Percentiles rank a stretch among this genome's conserved stretches.
Evolutionary conservation across 53 echinoderm and acorn worm genomes (phyloP).

Genomic region (Arbacia lixula): DNA sequence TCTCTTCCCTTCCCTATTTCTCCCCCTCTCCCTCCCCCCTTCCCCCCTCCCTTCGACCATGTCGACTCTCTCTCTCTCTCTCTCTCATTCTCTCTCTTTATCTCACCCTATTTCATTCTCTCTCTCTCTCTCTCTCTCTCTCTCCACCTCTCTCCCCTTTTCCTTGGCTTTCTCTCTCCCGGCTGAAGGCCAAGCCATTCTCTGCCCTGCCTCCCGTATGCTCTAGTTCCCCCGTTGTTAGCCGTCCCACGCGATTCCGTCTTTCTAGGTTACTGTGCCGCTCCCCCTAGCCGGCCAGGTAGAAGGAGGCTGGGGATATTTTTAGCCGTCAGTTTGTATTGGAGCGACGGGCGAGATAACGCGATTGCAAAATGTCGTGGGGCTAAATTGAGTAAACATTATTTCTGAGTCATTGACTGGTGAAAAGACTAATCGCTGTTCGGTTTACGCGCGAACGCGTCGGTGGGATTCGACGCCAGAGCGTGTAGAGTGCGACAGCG

Average conservation of each 20-base stretch:
- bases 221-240: slow-evolving; percentile 40
- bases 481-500: no score
- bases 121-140: background rate
- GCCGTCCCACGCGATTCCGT: slow-evolving; percentile 19
- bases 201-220: slow-evolving; percentile 9
- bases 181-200: slow-evolving; percentile 35
- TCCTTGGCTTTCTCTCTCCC: background rate
- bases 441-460: slow-evolving; percentile 27
- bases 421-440: slow-evolving; percentile 55
- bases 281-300: background rate
- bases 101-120: background rate
- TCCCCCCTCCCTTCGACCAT: no score
- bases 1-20: background rate
- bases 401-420: slow-evolving; percentile 60
- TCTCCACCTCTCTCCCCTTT: background rate
- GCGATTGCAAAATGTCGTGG: slow-evolving; percentile 41
- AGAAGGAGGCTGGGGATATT: background rate
- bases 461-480: background rate
- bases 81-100: background rate
- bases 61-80: background rate
- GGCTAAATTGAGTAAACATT: slow-evolving; percentile 57
- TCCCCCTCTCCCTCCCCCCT: background rate
- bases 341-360: slow-evolving; percentile 33
- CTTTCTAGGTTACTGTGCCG: slow-evolving; percentile 55
- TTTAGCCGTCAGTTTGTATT: slow-evolving; percentile 48